Conservation (phyloP, 2,113 vertebrate genomes). For the Poicephalus meyeri region DNA sequence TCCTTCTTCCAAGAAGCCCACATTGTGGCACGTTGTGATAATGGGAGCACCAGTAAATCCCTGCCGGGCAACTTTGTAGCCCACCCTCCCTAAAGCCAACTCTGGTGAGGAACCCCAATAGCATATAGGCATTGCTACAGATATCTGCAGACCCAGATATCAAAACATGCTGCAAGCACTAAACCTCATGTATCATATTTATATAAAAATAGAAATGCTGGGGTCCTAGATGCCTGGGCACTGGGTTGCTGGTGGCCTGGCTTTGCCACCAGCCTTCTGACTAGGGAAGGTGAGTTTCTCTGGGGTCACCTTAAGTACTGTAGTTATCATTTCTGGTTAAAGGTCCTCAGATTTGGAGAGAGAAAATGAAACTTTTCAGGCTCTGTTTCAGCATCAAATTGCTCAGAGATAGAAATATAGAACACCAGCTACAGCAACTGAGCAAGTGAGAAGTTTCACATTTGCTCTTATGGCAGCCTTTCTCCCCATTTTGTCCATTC, state of each 20-base stretch:
- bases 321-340: neutral
- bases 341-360: neutral
- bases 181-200: neutral
- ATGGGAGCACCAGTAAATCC: neutral
- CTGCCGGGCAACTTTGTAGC: neutral
- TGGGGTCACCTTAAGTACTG: neutral
- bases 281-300: neutral
- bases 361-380: neutral
- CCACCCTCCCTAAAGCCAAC: neutral
- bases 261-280: accelerated
- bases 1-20: neutral
- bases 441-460: neutral
- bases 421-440: neutral
- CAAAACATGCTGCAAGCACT: neutral
- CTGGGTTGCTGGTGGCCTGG: neutral
- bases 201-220: neutral
- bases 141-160: neutral
- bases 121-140: neutral
- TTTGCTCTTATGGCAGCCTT: neutral
- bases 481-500: neutral
- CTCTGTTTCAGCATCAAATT: neutral
- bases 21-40: accelerated
- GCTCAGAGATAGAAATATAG: neutral
- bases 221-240: accelerated
- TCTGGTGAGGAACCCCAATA: neutral